These are phyloP conservation scores for Kryptolebias ocellatus DNA, from an alignment of 2,797 vertebrate species.

Conservation along the genomic window DNA sequence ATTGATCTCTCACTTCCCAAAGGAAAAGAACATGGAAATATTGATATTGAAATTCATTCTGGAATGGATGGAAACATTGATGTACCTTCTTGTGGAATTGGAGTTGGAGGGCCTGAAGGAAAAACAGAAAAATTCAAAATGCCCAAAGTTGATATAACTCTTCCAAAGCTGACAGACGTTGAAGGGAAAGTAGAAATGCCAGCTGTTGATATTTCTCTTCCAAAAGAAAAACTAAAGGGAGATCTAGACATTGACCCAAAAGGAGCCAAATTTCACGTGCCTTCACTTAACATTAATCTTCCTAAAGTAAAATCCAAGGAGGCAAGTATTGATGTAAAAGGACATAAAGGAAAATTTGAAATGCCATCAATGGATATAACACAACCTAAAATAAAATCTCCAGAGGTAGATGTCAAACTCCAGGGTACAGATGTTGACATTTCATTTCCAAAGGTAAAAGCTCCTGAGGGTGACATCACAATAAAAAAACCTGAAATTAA, in stretches of 20 bases:
- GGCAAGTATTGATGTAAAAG: constrained; percentile 32
- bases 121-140: constrained; percentile 71
- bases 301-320: constrained; percentile 56
- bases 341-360: constrained; percentile 28
- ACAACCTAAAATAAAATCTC: constrained; percentile 16
- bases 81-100: constrained; percentile 44
- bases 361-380: constrained; percentile 24
- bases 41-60: constrained; percentile 49
- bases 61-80: constrained; percentile 48
- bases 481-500: constrained; percentile 54
- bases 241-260: constrained; percentile 51
- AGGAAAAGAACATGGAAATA: constrained; percentile 54
- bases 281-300: constrained; percentile 61
- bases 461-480: constrained; percentile 47
- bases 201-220: constrained; percentile 56
- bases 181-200: constrained; percentile 61
- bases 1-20: constrained; percentile 65
- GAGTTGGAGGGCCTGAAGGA: constrained; percentile 25
- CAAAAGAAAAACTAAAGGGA: constrained; percentile 40
- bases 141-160: constrained; percentile 62
- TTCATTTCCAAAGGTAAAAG: constrained; percentile 53
- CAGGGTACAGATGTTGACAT: constrained; percentile 54
- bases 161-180: constrained; percentile 54
- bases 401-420: constrained; percentile 26
- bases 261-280: constrained; percentile 56